phyloP scores from a whole-genome alignment of 2,888 invertebrate genomes.

The Sarcophaga rosellei region DNA sequence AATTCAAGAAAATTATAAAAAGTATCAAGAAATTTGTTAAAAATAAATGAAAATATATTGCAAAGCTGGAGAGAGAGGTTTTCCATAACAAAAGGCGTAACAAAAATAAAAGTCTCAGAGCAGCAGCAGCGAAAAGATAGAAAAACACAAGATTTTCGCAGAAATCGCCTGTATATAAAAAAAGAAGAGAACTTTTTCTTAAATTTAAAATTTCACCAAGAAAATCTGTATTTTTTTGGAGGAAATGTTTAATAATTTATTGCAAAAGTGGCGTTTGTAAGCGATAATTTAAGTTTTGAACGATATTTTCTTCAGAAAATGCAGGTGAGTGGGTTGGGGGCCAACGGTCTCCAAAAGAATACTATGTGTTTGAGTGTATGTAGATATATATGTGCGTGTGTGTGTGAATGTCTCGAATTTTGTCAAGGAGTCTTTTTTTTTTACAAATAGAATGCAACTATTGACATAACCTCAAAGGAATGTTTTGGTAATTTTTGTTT shows the following conservation, averaged over 20 bases:
- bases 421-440: neutral
- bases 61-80: neutral
- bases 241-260: conserved; percentile 75
- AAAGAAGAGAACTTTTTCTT: conserved; percentile 30
- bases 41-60: neutral
- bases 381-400: neutral
- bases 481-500: neutral
- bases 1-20: neutral
- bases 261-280: conserved; percentile 81
- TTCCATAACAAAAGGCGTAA: conserved; percentile 22
- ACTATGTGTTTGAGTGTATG: neutral
- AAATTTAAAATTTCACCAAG: conserved; percentile 62
- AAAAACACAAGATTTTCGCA: conserved; percentile 14
- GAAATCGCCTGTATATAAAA: conserved; percentile 17
- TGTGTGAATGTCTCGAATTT: neutral
- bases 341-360: neutral
- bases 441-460: conserved; percentile 22
- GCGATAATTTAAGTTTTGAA: conserved; percentile 80
- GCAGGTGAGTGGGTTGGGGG: conserved; percentile 74
- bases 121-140: neutral
- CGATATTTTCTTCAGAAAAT: conserved; percentile 80
- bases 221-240: conserved; percentile 70
- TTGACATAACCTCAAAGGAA: conserved; percentile 39
- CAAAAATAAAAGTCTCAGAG: conserved; percentile 8
- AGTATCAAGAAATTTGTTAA: neutral